Conservation (phyloP, 2,888 invertebrate genomes). For the Ellobium chinense region DNA sequence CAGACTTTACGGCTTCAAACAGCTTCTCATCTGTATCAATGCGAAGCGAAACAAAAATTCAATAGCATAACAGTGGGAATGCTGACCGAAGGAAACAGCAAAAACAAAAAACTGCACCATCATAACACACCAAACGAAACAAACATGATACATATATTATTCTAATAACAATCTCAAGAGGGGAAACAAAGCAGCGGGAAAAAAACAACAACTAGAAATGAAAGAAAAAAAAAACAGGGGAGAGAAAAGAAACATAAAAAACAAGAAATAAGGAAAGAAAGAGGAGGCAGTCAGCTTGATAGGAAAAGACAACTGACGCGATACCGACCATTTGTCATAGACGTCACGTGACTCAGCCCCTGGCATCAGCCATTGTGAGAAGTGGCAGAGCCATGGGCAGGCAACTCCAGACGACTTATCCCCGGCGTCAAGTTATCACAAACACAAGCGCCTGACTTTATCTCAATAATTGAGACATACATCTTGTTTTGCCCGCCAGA, state of each 20-base stretch:
- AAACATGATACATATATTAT: too few species aligned
- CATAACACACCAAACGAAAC: too few species aligned
- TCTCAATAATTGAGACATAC: constrained; percentile 39
- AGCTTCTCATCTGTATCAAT: too few species aligned
- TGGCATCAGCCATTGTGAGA: constrained; percentile 11
- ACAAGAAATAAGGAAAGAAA: background rate
- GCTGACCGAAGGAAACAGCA: too few species aligned
- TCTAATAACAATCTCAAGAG: too few species aligned
- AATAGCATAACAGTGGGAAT: too few species aligned
- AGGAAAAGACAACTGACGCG: constrained; percentile 20
- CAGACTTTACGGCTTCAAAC: too few species aligned
- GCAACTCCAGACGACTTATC: background rate
- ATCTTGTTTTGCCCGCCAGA: constrained; percentile 29
- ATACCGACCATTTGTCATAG: constrained; percentile 42
- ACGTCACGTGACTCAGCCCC: background rate
- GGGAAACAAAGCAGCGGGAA: too few species aligned
- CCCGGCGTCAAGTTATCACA: constrained; percentile 28
- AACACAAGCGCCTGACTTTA: constrained; percentile 21
- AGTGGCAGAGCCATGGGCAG: background rate
- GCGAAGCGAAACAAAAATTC: too few species aligned
- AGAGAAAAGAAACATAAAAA: background rate
- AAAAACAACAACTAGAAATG: too few species aligned
- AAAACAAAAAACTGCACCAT: too few species aligned
- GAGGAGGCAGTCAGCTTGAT: background rate
- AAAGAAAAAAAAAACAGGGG: too few species aligned